Conservation (phyloP, 2,888 invertebrate genomes). For the Ametastegia equiseti region DNA sequence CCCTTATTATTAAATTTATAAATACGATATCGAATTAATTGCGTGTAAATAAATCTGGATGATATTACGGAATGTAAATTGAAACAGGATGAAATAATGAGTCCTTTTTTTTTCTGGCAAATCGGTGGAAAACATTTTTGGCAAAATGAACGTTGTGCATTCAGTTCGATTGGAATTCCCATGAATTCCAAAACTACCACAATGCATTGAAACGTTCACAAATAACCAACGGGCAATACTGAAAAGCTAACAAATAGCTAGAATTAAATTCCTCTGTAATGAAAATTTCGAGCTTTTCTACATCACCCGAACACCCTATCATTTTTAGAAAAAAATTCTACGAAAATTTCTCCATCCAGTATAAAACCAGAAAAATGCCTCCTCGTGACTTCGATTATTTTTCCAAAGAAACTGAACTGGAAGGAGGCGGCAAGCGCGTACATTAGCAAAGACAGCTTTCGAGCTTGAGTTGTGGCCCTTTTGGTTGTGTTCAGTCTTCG, state of each 20-base stretch:
- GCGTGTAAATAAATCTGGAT: no score
- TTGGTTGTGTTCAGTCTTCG: constrained; percentile 38
- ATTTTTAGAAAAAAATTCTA: no score
- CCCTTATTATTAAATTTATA: no score
- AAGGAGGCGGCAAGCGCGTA: background rate
- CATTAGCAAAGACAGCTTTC: constrained; percentile 43
- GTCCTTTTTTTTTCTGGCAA: no score
- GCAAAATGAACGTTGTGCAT: background rate
- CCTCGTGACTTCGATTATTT: background rate
- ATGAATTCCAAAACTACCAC: background rate
- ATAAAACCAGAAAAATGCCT: background rate
- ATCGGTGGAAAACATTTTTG: no score
- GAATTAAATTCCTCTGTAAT: background rate
- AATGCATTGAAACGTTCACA: background rate
- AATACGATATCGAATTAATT: no score
- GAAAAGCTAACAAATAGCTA: background rate
- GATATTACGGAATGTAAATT: no score
- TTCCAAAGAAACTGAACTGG: background rate
- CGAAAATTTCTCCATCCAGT: background rate
- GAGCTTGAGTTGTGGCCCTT: constrained; percentile 14
- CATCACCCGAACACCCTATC: no score
- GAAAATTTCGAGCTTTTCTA: background rate
- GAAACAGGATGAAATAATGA: no score
- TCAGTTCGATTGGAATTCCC: background rate
- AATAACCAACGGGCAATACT: background rate